Percentiles rank a stretch among this genome's conserved stretches.
Conservation (phyloP, 1,140 invertebrate species). For the Ephestia elutella region DNA sequence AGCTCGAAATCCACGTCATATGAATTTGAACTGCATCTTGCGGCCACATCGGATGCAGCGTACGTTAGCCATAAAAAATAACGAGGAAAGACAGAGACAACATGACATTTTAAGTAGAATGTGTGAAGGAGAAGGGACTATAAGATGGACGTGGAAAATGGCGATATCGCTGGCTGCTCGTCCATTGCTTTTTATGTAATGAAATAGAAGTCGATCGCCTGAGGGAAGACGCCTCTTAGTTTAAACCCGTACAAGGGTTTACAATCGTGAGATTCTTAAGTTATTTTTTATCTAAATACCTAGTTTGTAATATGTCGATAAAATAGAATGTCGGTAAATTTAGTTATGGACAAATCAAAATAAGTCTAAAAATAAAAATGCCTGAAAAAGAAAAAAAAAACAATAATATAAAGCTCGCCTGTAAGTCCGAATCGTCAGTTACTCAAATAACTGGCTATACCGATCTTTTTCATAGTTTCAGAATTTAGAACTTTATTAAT, state of each 20-base stretch:
- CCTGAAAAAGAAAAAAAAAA: too few relatives aligned
- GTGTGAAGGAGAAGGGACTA: neutral
- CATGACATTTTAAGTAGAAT: neutral
- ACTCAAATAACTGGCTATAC: too few relatives aligned
- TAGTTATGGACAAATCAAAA: neutral
- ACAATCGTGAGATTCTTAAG: neutral
- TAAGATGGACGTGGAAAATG: constrained; percentile 7
- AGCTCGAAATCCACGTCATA: neutral
- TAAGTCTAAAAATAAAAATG: too few relatives aligned
- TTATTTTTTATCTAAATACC: neutral
- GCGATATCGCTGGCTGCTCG: constrained; percentile 14
- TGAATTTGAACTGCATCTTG: neutral
- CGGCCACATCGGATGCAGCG: neutral
- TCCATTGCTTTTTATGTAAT: constrained; percentile 20
- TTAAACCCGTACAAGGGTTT: neutral
- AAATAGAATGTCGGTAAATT: neutral
- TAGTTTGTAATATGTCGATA: neutral
- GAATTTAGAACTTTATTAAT: too few relatives aligned
- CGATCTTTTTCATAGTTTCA: too few relatives aligned
- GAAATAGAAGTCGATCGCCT: constrained; percentile 17
- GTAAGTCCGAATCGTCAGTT: too few relatives aligned
- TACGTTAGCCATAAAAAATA: neutral
- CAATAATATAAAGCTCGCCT: too few relatives aligned
- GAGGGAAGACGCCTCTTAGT: neutral
- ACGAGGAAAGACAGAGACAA: neutral